phyloP scores from a whole-genome alignment of 2,888 invertebrate genomes.

The Leptopterna dolabrata region DNA sequence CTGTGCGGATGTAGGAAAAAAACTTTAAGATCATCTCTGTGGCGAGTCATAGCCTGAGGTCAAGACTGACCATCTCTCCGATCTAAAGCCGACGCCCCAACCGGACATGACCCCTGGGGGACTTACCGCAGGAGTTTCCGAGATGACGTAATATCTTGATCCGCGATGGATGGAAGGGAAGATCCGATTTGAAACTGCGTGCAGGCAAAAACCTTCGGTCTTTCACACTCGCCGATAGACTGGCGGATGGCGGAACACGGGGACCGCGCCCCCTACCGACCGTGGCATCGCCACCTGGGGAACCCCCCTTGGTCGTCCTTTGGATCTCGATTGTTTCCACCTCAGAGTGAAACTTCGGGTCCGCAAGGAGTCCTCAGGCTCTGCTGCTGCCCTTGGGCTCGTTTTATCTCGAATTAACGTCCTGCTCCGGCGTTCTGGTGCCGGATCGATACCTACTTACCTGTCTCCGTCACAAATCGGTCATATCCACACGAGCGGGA shows the following conservation, averaged over 20 bases:
- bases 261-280: not conserved
- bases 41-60: not conserved
- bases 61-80: not conserved
- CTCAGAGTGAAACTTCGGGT: not conserved
- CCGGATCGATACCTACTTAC: not conserved
- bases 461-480: not conserved
- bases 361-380: not conserved
- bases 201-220: not conserved
- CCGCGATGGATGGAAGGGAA: not conserved
- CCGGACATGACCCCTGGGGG: not conserved
- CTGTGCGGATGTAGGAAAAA: not conserved
- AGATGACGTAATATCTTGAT: not conserved
- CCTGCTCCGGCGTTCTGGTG: not conserved
- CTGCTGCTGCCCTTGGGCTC: not conserved
- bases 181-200: not conserved
- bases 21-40: not conserved
- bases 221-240: not conserved
- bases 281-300: not conserved
- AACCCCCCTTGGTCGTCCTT: not conserved
- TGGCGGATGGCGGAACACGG: not conserved
- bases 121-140: not conserved
- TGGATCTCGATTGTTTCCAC: not conserved
- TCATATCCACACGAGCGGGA: not conserved
- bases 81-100: too few relatives aligned
- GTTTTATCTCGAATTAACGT: not conserved